Percentiles rank a stretch among this genome's conserved stretches.
Conservation (phyloP, 2,888 invertebrate genomes). For the Morinoia aosen region DNA sequence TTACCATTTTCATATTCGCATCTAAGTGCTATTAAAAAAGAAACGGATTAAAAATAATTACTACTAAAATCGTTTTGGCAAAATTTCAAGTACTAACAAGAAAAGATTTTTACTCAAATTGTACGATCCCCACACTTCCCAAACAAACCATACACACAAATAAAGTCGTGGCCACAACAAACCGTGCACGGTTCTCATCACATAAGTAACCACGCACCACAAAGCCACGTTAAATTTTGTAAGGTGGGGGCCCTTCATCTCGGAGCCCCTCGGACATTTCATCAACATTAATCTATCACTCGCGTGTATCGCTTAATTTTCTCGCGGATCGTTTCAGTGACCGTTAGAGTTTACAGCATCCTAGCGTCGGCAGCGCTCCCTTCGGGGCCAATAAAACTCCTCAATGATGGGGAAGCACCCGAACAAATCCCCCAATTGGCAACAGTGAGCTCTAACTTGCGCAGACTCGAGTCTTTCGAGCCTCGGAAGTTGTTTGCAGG, state of each 20-base stretch:
- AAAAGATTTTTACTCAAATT: too few relatives aligned
- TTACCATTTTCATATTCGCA: too few relatives aligned
- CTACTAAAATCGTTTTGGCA: too few relatives aligned
- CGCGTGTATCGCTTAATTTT: neutral
- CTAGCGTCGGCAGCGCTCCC: neutral
- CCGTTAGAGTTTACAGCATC: neutral
- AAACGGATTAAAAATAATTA: too few relatives aligned
- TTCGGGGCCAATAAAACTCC: neutral
- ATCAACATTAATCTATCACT: slow-evolving; percentile 18
- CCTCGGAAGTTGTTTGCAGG: neutral
- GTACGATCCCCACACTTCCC: too few relatives aligned
- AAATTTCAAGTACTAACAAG: too few relatives aligned
- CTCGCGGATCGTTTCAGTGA: neutral
- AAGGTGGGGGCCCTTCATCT: neutral
- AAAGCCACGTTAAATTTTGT: neutral
- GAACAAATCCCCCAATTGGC: slow-evolving; percentile 37
- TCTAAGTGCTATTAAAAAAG: too few relatives aligned
- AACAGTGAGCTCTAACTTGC: neutral
- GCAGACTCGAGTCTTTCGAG: neutral
- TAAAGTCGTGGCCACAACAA: neutral
- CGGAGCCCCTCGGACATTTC: neutral
- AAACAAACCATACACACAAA: neutral
- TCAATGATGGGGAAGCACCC: slow-evolving; percentile 13
- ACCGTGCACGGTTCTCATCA: neutral
- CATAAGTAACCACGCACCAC: neutral